A percentile compares a stretch with the other conserved stretches of the same genome.
These are phyloP conservation scores for Idaea biselata DNA, from an alignment of 2,888 invertebrate species.

Conservation along the genomic window DNA sequence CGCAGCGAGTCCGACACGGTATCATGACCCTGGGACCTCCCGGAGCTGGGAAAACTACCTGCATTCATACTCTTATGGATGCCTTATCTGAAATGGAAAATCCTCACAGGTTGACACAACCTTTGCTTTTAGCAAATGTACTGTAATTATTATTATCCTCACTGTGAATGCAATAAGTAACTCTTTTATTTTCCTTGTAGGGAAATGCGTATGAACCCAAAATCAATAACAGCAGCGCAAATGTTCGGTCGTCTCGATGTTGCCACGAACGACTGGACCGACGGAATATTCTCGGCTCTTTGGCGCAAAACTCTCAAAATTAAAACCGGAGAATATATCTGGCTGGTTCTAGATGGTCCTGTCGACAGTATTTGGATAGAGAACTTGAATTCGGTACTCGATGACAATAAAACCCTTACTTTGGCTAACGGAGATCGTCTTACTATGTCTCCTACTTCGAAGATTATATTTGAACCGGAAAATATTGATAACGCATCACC, in stretches of 20 bases:
- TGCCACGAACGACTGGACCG: slow-evolving; percentile 99
- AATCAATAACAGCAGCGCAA: slow-evolving; percentile 97
- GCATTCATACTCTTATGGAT: slow-evolving; percentile 94
- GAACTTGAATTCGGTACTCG: slow-evolving; percentile 97
- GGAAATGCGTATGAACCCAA: slow-evolving; percentile 99
- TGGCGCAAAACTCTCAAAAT: slow-evolving; percentile 96
- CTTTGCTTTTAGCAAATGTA: slow-evolving; percentile 9
- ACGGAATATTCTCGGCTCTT: slow-evolving; percentile 97
- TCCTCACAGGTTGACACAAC: slow-evolving; percentile 83
- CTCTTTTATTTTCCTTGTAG: slow-evolving; percentile 53
- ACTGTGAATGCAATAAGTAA: slow-evolving; percentile 61
- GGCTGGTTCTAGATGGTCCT: slow-evolving; percentile 97
- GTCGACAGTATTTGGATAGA: slow-evolving; percentile 99
- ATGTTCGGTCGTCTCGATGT: slow-evolving; percentile 98
- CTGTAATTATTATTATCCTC: background rate
- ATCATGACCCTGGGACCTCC: slow-evolving; percentile 98
- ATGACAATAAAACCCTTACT: slow-evolving; percentile 97
- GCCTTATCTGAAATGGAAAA: slow-evolving; percentile 92
- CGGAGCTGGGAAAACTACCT: slow-evolving; percentile 96
- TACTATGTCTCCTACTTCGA: slow-evolving; percentile 95
- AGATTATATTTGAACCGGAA: slow-evolving; percentile 98
- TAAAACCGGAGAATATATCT: slow-evolving; percentile 93
- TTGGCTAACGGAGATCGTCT: slow-evolving; percentile 97
- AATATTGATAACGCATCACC: slow-evolving; percentile 99
- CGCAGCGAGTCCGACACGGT: slow-evolving; percentile 96